Evolutionary conservation across 2,113 vertebrate genomes (phyloP).

Genomic region (Spea multiplicata): DNA sequence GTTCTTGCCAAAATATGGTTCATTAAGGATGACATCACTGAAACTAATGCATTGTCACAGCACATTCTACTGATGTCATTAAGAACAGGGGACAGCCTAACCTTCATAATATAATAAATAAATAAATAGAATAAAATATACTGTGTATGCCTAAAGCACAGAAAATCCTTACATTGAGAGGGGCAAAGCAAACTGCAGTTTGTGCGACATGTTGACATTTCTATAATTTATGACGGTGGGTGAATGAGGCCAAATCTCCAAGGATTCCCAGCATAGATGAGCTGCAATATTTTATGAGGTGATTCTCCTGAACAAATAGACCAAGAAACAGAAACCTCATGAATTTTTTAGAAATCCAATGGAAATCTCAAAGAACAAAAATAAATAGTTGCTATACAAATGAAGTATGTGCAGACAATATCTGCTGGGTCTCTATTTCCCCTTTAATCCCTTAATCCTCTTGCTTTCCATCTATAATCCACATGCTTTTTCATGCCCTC

Average conservation of each 20-base stretch:
- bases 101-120: neutral
- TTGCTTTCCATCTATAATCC: slow-evolving; percentile 59
- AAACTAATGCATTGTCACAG: neutral
- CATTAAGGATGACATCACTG: slow-evolving; percentile 5
- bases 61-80: neutral
- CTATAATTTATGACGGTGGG: slow-evolving; percentile 49
- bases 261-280: slow-evolving; percentile 19
- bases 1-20: neutral
- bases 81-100: neutral
- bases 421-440: slow-evolving; percentile 45
- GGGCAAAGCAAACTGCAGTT: slow-evolving; percentile 9
- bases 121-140: neutral
- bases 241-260: slow-evolving; percentile 27
- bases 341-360: slow-evolving; percentile 58
- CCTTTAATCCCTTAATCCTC: slow-evolving; percentile 62
- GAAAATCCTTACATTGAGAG: slow-evolving; percentile 7
- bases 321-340: slow-evolving; percentile 51
- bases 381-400: slow-evolving; percentile 25
- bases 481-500: neutral
- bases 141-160: neutral
- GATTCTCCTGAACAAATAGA: slow-evolving; percentile 55
- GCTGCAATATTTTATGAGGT: slow-evolving; percentile 50
- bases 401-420: slow-evolving; percentile 44
- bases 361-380: slow-evolving; percentile 12
- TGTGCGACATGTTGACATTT: neutral